phyloP scores from a whole-genome alignment of 2,888 invertebrate species.

The Rhopalosiphum nymphaeae region DNA sequence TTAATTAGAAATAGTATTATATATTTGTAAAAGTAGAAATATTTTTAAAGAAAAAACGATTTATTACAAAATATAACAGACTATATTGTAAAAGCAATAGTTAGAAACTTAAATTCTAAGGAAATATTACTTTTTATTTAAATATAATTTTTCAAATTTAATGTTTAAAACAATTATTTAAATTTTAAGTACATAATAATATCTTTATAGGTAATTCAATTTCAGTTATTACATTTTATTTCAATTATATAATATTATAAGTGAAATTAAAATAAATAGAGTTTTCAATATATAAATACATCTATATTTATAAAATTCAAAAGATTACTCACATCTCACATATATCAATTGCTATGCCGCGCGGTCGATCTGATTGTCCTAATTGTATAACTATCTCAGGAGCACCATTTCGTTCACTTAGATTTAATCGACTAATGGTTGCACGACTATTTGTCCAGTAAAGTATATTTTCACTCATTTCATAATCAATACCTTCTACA shows the following conservation, averaged over 20 bases:
- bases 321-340: conserved; percentile 75
- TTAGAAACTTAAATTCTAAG: not conserved
- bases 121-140: not conserved
- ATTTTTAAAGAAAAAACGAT: not conserved
- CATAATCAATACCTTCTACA: conserved; percentile 89
- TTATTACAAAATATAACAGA: not conserved
- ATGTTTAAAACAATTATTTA: not conserved
- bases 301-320: not conserved
- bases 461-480: conserved; percentile 77
- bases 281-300: not conserved
- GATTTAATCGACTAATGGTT: conserved; percentile 76
- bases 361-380: conserved; percentile 80
- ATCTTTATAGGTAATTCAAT: not conserved
- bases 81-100: not conserved
- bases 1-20: not conserved
- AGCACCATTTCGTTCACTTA: conserved; percentile 71
- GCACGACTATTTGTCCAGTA: conserved; percentile 91
- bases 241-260: not conserved
- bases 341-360: conserved; percentile 87
- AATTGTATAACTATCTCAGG: conserved; percentile 77
- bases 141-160: not conserved
- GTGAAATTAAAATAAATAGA: not conserved
- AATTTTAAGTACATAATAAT: not conserved
- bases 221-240: not conserved
- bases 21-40: not conserved